Base-by-base conservation (phyloP, 2,888 invertebrate genomes). In the Ochropacha duplaris region DNA sequence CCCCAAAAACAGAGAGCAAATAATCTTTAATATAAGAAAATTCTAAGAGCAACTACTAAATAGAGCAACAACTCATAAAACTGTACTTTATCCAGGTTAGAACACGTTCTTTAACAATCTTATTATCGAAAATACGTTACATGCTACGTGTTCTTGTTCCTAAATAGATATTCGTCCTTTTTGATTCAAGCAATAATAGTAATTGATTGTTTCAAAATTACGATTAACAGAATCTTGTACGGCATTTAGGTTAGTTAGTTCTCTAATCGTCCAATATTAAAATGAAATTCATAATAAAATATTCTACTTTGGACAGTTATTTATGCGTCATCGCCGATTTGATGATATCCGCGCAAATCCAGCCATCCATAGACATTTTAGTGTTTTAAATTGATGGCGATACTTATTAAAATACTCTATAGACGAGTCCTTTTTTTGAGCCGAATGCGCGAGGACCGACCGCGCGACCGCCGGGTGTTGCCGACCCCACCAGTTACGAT, bases 401-500 rank as follows among this genome's bases (percentile, higher is more conserved):
- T 19, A 24, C 28, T 24, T 50, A 55, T 55, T 52, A 54, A 52
- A 56, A 57, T 61, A 58, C 64, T 61, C 50, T 55, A 65, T 60
- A 61, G 59, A 59, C 60, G 70, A 64, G 67, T 62, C 66, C 68
- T 59, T 69, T 74, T 75, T 67, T 55, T 56, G 60, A 61, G 71
- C 70, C 65, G 65, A 76, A 76, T 73, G 77, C 76, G 76, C 83
- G 84, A 72, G 80, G 81, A 78, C 79, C 75, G 60, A 65, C 26
- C 26, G 70, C 72, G 66, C 31, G 11, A 6, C 64, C 64, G 76
- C 74, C 80, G 81, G 78, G 83, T 83, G 83, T 75, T 74, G 83
- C 77, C 86, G 87, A 85, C 88, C 88, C 86, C 86, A 76, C 81
- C 80, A 81, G 88, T 90, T 90, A 91, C 90, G 90, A 88, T 89